Evolutionary conservation across 2,888 invertebrate genomes (phyloP), one percentile per base, ranked within the genome.

Genomic region (Anarsia innoxiella): DNA sequence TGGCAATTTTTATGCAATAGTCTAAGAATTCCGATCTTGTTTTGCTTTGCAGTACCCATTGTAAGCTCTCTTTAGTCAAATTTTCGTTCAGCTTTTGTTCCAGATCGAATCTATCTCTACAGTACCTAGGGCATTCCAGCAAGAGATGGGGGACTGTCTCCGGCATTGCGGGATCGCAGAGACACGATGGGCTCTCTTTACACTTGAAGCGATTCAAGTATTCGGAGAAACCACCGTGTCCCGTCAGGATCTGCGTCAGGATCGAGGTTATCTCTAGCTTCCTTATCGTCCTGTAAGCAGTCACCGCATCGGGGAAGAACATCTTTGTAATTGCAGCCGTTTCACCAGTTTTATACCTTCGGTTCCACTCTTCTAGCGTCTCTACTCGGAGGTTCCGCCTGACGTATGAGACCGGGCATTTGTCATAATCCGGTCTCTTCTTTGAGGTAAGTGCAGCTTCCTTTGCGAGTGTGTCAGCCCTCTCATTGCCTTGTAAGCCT

Each of bases 391-490:
- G 31, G 2, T 9, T 23, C 1, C 26, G 2, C 32, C 30, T 42
- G 1, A 30, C 29, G 29, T 29, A 32, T 4, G 39, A 37, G 1
- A 35, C 11, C n/a, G 41, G 39, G n/a, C 16, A 28, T 6, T 11
- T 10, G 8, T 37, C 39, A 13, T 45, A 45, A 2, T 39, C 23
- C 1, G 33, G 31, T 2, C 4, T 30, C 1, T 11, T 19, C 8
- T 41, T 40, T 2, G 8, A 2, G 0, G 12, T 23, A 11, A 23
- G 6, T 0, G 43, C 43, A 0, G 43, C 48, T 2, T 23, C 8
- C 11, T 47, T 47, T 1, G 44, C 44, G 0, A 45, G 30, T 3
- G 32, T 5, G 12, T 47, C 43, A 5, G 32, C 25, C 10, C 26
- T 16, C 3, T 27, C 31, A n/a, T 31, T 31, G n/a, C 31, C 31